These are phyloP conservation scores for Callipepla squamata DNA, from an alignment of 2,113 vertebrate genomes.

Conservation along the genomic window DNA sequence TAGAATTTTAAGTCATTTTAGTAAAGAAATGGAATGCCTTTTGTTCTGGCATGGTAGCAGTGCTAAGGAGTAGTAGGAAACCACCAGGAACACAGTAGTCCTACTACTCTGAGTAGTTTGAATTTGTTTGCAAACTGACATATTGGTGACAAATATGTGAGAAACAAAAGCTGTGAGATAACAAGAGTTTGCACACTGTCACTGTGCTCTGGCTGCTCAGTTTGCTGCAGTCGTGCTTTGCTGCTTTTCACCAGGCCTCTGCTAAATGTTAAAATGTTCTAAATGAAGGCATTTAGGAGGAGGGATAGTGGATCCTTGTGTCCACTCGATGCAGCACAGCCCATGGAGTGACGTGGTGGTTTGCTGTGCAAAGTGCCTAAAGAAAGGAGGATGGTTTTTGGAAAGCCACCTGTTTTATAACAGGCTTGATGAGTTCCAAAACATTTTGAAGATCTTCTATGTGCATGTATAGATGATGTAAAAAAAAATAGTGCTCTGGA, in stretches of 20 bases:
- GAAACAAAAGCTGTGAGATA: not conserved
- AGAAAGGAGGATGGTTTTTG: not conserved
- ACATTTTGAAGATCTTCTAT: not conserved
- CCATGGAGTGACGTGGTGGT: not conserved
- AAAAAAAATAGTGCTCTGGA: not conserved
- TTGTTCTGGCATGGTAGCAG: not conserved
- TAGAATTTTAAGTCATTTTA: not conserved
- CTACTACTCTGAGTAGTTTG: not conserved
- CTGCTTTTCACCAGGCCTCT: not conserved
- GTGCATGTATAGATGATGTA: not conserved
- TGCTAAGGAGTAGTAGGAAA: not conserved
- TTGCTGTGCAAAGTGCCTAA: not conserved
- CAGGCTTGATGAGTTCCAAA: not conserved
- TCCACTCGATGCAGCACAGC: not conserved
- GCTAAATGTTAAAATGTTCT: not conserved
- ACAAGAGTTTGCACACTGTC: fast-evolving
- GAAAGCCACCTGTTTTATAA: not conserved
- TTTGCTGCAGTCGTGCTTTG: not conserved
- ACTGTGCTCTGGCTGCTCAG: not conserved
- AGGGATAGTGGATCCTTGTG: not conserved
- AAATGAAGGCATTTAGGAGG: not conserved
- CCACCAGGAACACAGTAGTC: not conserved
- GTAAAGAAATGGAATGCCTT: not conserved
- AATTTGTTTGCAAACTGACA: not conserved
- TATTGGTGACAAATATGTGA: not conserved